A percentile compares a stretch with the other conserved stretches of the same genome.
These are phyloP conservation scores for Zootermopsis nevadensis DNA, from an alignment of 2,888 invertebrate genomes.

Conservation along the genomic window DNA sequence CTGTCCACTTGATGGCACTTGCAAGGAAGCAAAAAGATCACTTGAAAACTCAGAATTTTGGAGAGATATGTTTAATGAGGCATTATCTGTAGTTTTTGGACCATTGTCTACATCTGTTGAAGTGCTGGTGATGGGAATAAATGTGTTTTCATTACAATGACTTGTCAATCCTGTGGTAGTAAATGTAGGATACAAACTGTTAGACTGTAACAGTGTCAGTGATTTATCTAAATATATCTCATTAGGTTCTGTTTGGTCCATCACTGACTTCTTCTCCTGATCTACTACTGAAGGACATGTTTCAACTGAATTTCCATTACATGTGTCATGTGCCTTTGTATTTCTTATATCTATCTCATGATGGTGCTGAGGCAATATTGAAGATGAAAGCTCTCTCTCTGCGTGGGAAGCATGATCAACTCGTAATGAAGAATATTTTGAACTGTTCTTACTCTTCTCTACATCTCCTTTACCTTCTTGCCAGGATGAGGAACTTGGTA, in stretches of 20 bases:
- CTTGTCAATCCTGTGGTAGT: background rate
- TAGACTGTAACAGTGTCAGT: background rate
- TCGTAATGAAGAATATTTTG: background rate
- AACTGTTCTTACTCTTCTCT: background rate
- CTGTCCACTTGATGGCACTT: conserved; percentile 66
- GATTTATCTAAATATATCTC: background rate
- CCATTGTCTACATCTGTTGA: conserved; percentile 16
- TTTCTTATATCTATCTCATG: background rate
- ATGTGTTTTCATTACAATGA: conserved; percentile 30
- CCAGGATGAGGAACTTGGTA: background rate
- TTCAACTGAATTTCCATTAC: background rate
- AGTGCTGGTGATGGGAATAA: conserved; percentile 23
- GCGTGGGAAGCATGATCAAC: background rate
- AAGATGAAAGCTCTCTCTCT: background rate
- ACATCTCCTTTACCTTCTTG: background rate
- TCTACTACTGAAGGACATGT: background rate
- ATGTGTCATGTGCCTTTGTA: background rate
- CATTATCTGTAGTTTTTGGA: conserved; percentile 28
- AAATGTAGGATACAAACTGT: conserved; percentile 24
- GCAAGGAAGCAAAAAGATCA: conserved; percentile 71
- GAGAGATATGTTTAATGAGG: conserved; percentile 37
- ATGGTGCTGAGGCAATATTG: background rate
- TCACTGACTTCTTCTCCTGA: background rate
- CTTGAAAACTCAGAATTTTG: conserved; percentile 65
- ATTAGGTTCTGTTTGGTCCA: background rate